Percentiles rank a stretch among this genome's conserved stretches.
Conservation (phyloP, 2,888 invertebrate genomes). For the Eulithis testata region DNA sequence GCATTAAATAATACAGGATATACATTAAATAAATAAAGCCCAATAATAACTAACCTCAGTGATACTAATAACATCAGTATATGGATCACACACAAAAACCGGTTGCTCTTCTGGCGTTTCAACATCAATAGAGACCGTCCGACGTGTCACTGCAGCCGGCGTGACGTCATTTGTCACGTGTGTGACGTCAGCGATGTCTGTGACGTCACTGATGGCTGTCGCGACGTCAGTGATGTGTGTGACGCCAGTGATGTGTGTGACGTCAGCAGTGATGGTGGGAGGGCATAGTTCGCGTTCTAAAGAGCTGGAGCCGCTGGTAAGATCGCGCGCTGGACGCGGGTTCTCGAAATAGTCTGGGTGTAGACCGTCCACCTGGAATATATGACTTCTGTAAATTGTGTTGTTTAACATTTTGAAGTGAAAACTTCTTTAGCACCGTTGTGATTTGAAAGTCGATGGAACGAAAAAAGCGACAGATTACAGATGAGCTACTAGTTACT, state of each 20-base stretch:
- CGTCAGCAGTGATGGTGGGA: conserved; percentile 29
- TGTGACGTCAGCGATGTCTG: conserved; percentile 4
- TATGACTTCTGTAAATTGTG: no score
- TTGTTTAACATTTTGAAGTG: no score
- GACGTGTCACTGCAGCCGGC: conserved; percentile 28
- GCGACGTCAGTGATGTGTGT: not conserved
- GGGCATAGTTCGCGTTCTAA: conserved; percentile 70
- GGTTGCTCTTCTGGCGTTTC: conserved; percentile 70
- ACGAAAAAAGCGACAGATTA: no score
- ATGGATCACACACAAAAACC: conserved; percentile 68
- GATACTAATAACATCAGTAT: conserved; percentile 66
- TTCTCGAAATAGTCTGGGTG: conserved; percentile 70
- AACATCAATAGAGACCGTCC: conserved; percentile 39
- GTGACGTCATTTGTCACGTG: conserved; percentile 9
- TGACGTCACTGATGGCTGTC: conserved; percentile 9
- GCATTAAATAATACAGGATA: no score
- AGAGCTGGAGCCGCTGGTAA: conserved; percentile 72
- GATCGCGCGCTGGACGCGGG: conserved; percentile 54
- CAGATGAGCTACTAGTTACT: no score
- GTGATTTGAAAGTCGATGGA: no score
- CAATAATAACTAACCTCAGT: conserved; percentile 63
- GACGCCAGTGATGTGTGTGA: no score
- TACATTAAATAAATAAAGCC: not conserved
- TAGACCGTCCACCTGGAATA: conserved; percentile 67
- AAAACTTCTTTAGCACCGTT: no score